Percentiles rank a stretch among this genome's conserved stretches.
Conservation (phyloP, 1,140 invertebrate species). For the Pinna nobilis region DNA sequence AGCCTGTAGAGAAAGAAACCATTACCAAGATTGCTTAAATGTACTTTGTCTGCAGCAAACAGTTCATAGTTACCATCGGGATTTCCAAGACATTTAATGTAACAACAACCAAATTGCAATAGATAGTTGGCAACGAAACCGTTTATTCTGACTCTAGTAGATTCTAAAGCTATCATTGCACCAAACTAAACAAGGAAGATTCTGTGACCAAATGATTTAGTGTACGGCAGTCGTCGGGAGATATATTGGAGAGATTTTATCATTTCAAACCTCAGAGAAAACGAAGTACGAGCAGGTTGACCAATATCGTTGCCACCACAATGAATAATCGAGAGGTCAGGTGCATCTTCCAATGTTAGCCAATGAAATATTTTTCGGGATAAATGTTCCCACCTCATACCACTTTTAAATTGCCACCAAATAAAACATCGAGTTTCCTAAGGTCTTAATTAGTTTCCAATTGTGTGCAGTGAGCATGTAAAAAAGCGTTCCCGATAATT, state of each 20-base stretch:
- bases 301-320: constrained; percentile 19
- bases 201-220: constrained; percentile 16
- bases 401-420: constrained; percentile 25
- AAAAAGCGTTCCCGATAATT: constrained; percentile 20
- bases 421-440: background rate
- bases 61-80: no score
- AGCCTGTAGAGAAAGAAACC: no score
- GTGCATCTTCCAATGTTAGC: constrained; percentile 3
- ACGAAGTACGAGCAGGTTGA: no score
- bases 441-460: background rate
- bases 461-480: background rate
- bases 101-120: no score
- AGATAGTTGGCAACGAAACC: no score
- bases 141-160: no score
- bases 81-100: no score
- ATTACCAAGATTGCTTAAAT: no score
- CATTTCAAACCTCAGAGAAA: background rate
- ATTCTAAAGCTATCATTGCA: background rate
- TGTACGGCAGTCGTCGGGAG: background rate
- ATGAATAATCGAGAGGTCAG: constrained; percentile 4
- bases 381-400: constrained; percentile 21
- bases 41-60: no score
- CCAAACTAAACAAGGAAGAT: constrained; percentile 18
- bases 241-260: background rate
- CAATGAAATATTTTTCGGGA: background rate